Percentiles rank a stretch among this genome's conserved stretches.
Conservation (phyloP, 1,140 invertebrate species). For the Chymomyza costata region DNA sequence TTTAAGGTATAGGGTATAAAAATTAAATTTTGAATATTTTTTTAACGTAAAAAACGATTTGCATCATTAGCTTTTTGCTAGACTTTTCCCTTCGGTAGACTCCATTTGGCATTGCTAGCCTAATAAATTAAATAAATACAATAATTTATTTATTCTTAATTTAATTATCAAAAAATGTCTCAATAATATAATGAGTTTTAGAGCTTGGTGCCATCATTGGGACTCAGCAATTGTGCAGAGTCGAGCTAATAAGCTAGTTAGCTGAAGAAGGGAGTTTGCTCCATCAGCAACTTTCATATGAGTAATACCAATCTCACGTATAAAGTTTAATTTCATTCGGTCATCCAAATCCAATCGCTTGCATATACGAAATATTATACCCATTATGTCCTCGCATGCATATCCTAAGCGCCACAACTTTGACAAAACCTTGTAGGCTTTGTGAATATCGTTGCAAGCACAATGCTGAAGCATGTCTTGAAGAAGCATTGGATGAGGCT, state of each 20-base stretch:
- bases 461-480: slow-evolving; percentile 95
- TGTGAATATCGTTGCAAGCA: slow-evolving; percentile 86
- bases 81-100: too few species aligned
- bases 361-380: slow-evolving; percentile 94
- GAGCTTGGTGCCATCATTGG: too few species aligned
- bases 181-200: too few species aligned
- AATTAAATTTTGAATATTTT: too few species aligned
- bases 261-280: slow-evolving; percentile 89
- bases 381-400: slow-evolving; percentile 96
- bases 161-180: too few species aligned
- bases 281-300: slow-evolving; percentile 95
- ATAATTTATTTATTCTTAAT: too few species aligned
- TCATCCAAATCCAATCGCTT: slow-evolving; percentile 91
- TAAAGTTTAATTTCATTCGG: slow-evolving; percentile 88
- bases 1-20: too few species aligned
- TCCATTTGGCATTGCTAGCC: too few species aligned
- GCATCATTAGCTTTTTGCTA: too few species aligned
- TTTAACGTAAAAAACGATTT: too few species aligned
- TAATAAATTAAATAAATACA: too few species aligned
- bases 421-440: slow-evolving; percentile 91
- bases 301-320: slow-evolving; percentile 95
- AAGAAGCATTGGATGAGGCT: slow-evolving; percentile 96
- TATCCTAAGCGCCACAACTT: slow-evolving; percentile 96
- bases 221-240: slow-evolving; percentile 79
- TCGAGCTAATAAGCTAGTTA: slow-evolving; percentile 90